Base-by-base conservation (phyloP, 2,888 invertebrate species). In the Limulus polyphemus region DNA sequence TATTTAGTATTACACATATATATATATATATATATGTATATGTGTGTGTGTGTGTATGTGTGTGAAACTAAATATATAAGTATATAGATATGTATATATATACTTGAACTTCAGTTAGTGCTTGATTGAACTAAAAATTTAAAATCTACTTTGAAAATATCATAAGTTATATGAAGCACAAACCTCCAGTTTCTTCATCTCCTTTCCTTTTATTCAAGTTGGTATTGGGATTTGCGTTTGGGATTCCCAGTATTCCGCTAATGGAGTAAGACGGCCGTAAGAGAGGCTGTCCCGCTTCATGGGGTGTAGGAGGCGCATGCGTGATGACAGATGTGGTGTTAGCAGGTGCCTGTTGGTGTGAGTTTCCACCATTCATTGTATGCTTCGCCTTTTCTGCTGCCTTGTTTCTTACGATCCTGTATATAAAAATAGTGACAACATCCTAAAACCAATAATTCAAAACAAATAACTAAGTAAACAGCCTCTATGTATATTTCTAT, bases 301-400 rank as follows among this genome's bases (percentile, higher is more conserved):
- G 62, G 32, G 32, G 32, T 32, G 65, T 61, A 10, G 64, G 64
- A n/a, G 73, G 72, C 17, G 73, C 69, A 58, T 72, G 72, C 49
- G 71, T 68, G 74, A 86, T 85, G 74, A 86, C 85, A 70, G 84
- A 84, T 62, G 73, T 73, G 59, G 72, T 69, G 67, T 74, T 74
- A 50, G 69, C 72, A 11, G 67, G 49, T 47, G 67, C 63, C n/a
- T 51, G 58, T 51, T 49, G 32, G 47, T 62, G 67, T 13, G 64
- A 63, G 46, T 63, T 63, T 46, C 58, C 57, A 13, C 62, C 63
- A 32, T 63, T 64, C 57, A 55, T 48, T 46, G 32, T 16, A 55
- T n/a, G 47, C 76, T 94, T 93, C 73, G 93, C 93, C 75, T 93
- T 94, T 79, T 98, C 97, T 12, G 94, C 94, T 12, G 95, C 95